Conservation (phyloP, 2,113 vertebrate species). For the Spheniscus mendiculus region DNA sequence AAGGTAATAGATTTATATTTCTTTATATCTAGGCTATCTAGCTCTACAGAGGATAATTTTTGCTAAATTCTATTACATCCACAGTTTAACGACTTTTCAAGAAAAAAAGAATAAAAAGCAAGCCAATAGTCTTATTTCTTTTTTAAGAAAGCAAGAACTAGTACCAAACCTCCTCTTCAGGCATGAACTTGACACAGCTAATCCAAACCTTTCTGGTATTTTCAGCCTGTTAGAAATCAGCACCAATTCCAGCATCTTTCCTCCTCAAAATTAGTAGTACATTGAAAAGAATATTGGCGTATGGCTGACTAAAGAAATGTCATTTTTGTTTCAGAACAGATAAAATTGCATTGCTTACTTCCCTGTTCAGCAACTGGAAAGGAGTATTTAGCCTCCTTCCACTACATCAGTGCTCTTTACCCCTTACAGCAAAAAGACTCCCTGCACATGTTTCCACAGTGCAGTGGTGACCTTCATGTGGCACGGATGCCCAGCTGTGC, state of each 20-base stretch:
- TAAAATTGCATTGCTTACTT: neutral
- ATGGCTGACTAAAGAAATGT: neutral
- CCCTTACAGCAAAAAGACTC: neutral
- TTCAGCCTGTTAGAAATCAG: neutral
- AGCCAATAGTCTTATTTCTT: neutral
- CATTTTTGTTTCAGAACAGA: neutral
- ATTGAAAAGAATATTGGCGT: neutral
- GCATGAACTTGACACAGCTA: neutral
- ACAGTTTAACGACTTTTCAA: neutral
- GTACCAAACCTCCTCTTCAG: neutral
- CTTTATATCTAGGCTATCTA: neutral
- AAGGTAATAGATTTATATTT: neutral
- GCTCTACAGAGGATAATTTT: neutral
- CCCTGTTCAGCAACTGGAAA: neutral
- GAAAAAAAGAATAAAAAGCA: neutral
- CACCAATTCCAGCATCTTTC: neutral
- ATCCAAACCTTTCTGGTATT: neutral
- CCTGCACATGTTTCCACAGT: neutral
- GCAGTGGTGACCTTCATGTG: accelerated
- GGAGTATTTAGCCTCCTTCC: neutral
- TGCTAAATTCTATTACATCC: neutral
- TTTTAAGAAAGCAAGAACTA: neutral
- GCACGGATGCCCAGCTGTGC: neutral
- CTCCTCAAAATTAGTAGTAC: neutral
- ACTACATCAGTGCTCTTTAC: neutral